Evolutionary conservation across 2,113 vertebrate genomes (phyloP), one percentile per base, ranked within the genome.

Genomic region (Dendrocopos noguchii): DNA sequence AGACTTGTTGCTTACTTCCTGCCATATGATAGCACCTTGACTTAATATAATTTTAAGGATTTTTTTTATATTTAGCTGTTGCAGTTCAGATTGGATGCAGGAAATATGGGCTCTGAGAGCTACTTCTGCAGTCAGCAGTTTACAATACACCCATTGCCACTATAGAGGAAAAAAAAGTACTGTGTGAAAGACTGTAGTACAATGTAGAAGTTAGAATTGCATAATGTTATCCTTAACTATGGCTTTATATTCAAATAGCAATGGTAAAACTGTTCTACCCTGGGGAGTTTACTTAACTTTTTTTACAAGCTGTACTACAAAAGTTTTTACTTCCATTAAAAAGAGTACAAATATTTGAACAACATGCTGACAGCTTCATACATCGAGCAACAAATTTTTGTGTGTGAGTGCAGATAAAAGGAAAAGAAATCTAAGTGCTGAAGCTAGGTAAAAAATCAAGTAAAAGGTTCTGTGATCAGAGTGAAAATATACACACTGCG

Each of bases 21-120:
- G 10, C 28, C 27, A 7, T 73, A 18, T 21, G 12, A 39, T 29
- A 75, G 13, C 14, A 63, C 18, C 13, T 50, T 0, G 0, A 65
- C 6, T 56, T 52, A 17, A 39, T 33, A 25, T 17, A 44, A 59
- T 72, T 56, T 3, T 53, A 53, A 12, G 22, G 28, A 2, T 12
- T 8, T 50, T 80, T 36, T 59, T 36, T 39, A 12, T 16, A 33
- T 65, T n/a, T 86, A 15, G 10, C 27, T 34, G 20, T 42, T 66
- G 7, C 42, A 31, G 19, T 72, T 72, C 47, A 33, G 12, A 18
- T 1, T 57, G 11, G 39, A 52, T 7, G 31, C 22, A 36, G 11
- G 74, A 91, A n/a, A 3, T 3, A 19, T 25, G 31, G 3, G 4
- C 56, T 87, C 52, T 70, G 39, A 50, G 36, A 80, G 50, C 12